These are phyloP conservation scores for Homarus americanus DNA, from an alignment of 1,140 invertebrate genomes.

Conservation along the genomic window DNA sequence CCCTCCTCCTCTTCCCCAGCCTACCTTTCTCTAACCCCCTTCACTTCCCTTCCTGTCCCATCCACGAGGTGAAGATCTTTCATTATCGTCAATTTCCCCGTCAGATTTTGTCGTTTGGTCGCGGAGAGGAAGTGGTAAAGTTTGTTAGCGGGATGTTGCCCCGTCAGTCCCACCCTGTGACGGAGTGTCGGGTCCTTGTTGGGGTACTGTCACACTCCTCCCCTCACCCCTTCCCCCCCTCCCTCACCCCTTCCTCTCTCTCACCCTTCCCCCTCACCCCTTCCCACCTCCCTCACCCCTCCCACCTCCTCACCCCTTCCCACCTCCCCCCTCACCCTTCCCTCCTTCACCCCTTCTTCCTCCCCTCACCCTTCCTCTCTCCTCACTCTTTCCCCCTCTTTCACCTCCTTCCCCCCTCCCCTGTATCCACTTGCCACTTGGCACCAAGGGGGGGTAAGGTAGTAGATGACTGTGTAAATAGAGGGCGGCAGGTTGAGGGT, in stretches of 20 bases:
- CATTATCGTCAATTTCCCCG: background rate
- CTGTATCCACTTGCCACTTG: too few species aligned
- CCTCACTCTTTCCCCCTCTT: background rate
- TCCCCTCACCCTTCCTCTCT: too few species aligned
- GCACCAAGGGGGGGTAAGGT: background rate
- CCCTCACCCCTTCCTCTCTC: background rate
- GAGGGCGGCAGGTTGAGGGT: too few species aligned
- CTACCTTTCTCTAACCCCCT: background rate
- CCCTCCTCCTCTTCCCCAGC: background rate
- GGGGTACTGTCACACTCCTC: too few species aligned
- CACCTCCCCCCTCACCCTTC: too few species aligned
- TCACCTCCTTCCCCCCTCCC: too few species aligned
- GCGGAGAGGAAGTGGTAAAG: background rate
- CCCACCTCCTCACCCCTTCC: too few species aligned
- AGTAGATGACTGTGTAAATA: background rate
- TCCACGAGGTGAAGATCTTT: background rate
- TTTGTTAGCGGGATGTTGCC: background rate
- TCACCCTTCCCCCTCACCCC: too few species aligned
- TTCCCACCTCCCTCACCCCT: too few species aligned
- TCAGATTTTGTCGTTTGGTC: background rate
- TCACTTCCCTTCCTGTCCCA: background rate
- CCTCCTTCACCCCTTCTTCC: too few species aligned
- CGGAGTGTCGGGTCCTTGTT: too few species aligned
- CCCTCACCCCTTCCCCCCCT: background rate
- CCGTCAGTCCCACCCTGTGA: too few species aligned